Conservation (phyloP, 2,888 invertebrate genomes). For the Sphinx pinastri region DNA sequence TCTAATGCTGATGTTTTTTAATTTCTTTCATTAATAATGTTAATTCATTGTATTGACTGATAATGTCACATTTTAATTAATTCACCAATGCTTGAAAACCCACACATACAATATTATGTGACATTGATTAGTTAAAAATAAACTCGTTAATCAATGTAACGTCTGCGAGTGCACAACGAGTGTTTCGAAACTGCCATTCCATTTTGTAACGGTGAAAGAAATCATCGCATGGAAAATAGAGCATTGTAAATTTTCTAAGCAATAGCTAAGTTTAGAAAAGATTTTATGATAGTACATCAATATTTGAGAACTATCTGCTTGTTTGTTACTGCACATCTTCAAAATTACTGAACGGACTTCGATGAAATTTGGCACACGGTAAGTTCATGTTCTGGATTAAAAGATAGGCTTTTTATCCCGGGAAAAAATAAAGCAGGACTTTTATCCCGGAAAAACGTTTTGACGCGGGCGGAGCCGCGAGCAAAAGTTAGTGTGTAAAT, state of each 20-base stretch:
- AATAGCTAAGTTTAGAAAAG: background rate
- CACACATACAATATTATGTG: conserved; percentile 16
- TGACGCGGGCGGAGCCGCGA: no score
- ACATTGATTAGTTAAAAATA: conserved; percentile 19
- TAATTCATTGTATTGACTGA: background rate
- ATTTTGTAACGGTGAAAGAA: conserved; percentile 9
- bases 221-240: background rate
- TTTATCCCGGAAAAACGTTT: no score
- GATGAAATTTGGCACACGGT: no score
- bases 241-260: background rate
- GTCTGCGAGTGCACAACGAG: conserved; percentile 14
- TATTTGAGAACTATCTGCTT: no score
- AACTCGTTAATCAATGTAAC: conserved; percentile 22
- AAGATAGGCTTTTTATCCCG: no score
- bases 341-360: no score
- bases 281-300: no score
- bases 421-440: no score
- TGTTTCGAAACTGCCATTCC: conserved; percentile 19
- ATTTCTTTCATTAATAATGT: no score
- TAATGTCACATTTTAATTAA: conserved; percentile 5
- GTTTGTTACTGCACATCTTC: no score
- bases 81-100: conserved; percentile 1
- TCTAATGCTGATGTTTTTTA: no score
- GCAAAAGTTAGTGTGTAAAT: background rate
- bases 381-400: no score